Evolutionary conservation across 2,888 invertebrate genomes (phyloP).

Genomic region (Acronicta psi): DNA sequence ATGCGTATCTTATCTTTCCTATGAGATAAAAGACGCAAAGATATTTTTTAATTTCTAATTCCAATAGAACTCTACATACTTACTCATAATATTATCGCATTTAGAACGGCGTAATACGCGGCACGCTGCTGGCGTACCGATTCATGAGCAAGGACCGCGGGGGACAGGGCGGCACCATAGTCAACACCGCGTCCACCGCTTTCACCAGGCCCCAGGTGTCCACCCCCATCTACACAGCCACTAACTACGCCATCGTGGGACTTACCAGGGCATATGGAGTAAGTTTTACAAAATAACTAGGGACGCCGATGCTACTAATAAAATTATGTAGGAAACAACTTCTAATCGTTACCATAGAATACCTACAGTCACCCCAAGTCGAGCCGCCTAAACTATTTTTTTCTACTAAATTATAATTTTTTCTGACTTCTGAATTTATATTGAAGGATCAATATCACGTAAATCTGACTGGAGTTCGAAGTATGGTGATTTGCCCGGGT

Average conservation of each 20-base stretch:
- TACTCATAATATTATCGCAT: no score
- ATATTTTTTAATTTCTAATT: no score
- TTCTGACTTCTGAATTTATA: no score
- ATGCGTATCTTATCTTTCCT: no score
- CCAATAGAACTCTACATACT: no score
- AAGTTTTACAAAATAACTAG: slow-evolving; percentile 54
- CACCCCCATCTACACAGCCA: slow-evolving; percentile 93
- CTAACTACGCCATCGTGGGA: slow-evolving; percentile 93
- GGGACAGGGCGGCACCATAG: slow-evolving; percentile 92
- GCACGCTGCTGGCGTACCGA: slow-evolving; percentile 92
- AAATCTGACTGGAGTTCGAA: slow-evolving; percentile 91
- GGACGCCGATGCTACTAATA: no score
- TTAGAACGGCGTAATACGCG: slow-evolving; percentile 93
- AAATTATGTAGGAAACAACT: no score
- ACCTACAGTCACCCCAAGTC: no score
- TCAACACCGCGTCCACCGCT: slow-evolving; percentile 93
- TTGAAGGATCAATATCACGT: slow-evolving; percentile 92
- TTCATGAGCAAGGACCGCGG: slow-evolving; percentile 93
- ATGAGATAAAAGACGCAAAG: no score
- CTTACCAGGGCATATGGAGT: slow-evolving; percentile 93
- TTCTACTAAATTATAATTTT: no score
- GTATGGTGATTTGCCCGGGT: slow-evolving; percentile 92
- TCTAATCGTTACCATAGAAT: no score
- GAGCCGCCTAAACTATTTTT: no score
- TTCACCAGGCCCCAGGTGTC: slow-evolving; percentile 92